Evolutionary conservation across 2,113 vertebrate genomes (phyloP), one percentile per base, ranked within the genome.

Genomic region (Otolemur garnettii): DNA sequence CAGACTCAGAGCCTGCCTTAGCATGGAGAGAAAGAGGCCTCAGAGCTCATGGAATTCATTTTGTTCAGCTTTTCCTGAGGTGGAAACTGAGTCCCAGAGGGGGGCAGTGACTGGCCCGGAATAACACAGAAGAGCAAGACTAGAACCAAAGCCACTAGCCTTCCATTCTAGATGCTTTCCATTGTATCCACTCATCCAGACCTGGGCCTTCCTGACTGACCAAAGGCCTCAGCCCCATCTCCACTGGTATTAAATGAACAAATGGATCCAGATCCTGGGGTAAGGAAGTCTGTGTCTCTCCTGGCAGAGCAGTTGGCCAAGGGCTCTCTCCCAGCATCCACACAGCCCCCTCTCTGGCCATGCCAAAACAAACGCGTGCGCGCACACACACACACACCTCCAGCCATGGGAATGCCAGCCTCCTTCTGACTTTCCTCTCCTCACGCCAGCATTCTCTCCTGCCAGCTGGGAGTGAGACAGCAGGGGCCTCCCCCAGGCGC

Each of bases 381-480:
- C 19, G 0, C n/a, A 6, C 62, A 4, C 64, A 3, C 59, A 19
- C 85, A 14, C 62, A 69, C 91, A 1, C 66, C 78, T 92, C 68
- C 95, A 91, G 72, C 78, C 84, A 4, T 68, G 75, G 79, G 94
- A 87, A 92, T 1, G 75, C 93, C 90, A 90, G 93, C 94, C 87
- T 93, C 68, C 72, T 83, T 83, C 93, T 83, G 91, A 62, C 83
- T 85, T 72, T 88, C 80, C 30, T 68, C 77, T n/a, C 50, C 86
- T 86, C 88, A 87, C n/a, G 62, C 94, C 96, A 92, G 68, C 93
- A 60, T 88, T 77, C 81, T 89, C 93, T 19, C 59, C 57, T 38
- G 64, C 96, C 96, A 96, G 94, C 94, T 97, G 97, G 95, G 92
- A 94, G 91, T 53, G 86, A 94, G 96, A 91, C 97, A 97, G 95